Conservation (phyloP, 2,113 vertebrate species). For the Buteo buteo region DNA sequence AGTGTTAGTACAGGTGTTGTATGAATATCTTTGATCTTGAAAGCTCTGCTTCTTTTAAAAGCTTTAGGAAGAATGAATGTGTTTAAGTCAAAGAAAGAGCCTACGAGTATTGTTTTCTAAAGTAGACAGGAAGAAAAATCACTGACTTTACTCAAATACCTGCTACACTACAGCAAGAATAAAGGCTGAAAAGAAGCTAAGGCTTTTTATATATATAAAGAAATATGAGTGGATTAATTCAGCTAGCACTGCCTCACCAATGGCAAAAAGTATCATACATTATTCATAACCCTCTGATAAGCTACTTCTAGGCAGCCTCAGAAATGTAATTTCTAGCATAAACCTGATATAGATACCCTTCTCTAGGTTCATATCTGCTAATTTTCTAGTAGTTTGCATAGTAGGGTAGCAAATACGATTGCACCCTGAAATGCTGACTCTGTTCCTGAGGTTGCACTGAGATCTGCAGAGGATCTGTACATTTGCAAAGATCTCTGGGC, state of each 20-base stretch:
- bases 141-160: conserved; percentile 47
- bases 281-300: conserved; percentile 53
- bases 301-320: conserved; percentile 11
- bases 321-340: conserved; percentile 13
- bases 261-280: conserved; percentile 39
- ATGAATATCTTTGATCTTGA: conserved; percentile 76
- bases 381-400: neutral
- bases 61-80: conserved; percentile 71
- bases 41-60: conserved; percentile 73
- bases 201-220: neutral
- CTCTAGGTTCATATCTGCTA: neutral
- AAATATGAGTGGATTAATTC: conserved; percentile 52
- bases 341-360: neutral
- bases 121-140: conserved; percentile 70
- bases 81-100: conserved; percentile 69
- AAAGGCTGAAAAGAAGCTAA: conserved; percentile 48
- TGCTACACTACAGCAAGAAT: conserved; percentile 20
- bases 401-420: neutral
- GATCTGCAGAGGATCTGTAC: neutral
- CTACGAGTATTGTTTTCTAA: conserved; percentile 58
- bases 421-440: neutral
- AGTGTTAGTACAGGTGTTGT: conserved; percentile 78
- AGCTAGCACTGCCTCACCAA: conserved; percentile 1
- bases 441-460: neutral
- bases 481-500: neutral